Evolutionary conservation across 2,888 invertebrate species (phyloP).

Genomic region (Neoitamus cyanurus): DNA sequence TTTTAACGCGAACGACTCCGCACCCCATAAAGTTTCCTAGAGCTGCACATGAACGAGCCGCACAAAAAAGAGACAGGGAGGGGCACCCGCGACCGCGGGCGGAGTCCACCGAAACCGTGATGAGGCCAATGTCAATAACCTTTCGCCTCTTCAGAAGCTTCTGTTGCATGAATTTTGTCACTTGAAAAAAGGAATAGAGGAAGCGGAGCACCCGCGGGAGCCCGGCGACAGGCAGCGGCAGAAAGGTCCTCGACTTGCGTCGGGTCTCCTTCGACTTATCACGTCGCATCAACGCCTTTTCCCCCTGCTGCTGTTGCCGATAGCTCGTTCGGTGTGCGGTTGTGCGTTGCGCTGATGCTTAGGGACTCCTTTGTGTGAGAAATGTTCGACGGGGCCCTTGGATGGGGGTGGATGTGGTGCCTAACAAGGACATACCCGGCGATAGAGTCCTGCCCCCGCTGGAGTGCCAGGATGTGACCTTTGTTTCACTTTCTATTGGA

Average conservation of each 20-base stretch:
- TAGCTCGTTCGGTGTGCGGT: neutral
- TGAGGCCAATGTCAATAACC: constrained; percentile 25
- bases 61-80: constrained; percentile 4
- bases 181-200: neutral
- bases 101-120: neutral
- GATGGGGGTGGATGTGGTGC: neutral
- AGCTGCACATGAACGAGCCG: neutral
- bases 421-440: neutral
- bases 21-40: constrained; percentile 18
- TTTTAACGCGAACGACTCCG: neutral
- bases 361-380: neutral
- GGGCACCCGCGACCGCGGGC: neutral
- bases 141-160: neutral
- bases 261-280: neutral
- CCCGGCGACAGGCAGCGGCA: neutral
- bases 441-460: neutral
- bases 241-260: constrained; percentile 1
- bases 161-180: constrained; percentile 6
- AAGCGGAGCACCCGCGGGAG: neutral
- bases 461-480: neutral
- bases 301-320: too few relatives aligned
- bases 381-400: neutral
- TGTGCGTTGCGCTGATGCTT: neutral
- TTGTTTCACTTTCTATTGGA: constrained; percentile 37
- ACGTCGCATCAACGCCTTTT: neutral